These are phyloP conservation scores for Dromiciops gliroides DNA, from an alignment of 2,113 vertebrate genomes.

Conservation along the genomic window DNA sequence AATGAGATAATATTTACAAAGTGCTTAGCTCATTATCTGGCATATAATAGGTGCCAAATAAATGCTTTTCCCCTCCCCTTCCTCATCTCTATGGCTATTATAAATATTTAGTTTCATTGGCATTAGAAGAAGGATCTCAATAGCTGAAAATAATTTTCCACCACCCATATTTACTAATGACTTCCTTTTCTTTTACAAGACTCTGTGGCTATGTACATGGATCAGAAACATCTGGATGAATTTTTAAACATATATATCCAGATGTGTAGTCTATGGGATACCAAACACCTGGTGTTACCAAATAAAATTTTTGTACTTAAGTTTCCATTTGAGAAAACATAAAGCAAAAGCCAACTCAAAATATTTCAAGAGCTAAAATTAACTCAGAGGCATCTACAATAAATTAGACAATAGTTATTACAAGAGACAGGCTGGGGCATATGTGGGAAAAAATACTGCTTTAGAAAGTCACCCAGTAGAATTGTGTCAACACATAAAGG, in stretches of 20 bases:
- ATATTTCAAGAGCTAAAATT: conserved; percentile 50
- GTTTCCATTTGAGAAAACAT: conserved; percentile 29
- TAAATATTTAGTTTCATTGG: conserved; percentile 13
- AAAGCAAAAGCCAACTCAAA: conserved; percentile 26
- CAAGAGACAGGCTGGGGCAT: neutral
- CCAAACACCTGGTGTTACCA: conserved; percentile 17
- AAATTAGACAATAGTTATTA: conserved; percentile 19
- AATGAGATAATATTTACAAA: neutral
- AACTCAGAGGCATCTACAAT: neutral
- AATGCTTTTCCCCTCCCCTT: neutral
- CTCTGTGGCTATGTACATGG: neutral
- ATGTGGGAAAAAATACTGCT: neutral
- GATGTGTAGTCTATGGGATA: conserved; percentile 54
- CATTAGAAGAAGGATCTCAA: neutral
- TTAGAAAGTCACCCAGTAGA: neutral
- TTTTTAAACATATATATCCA: conserved; percentile 20
- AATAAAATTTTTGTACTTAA: conserved; percentile 24
- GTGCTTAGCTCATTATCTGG: no score
- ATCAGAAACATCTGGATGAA: conserved; percentile 36
- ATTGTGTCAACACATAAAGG: neutral
- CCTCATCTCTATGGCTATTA: neutral
- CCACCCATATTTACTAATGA: neutral
- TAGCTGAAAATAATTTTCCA: neutral
- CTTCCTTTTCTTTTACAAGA: neutral
- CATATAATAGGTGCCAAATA: neutral